These are phyloP conservation scores for Pyrrhia umbra DNA, from an alignment of 2,888 invertebrate species.

Conservation along the genomic window DNA sequence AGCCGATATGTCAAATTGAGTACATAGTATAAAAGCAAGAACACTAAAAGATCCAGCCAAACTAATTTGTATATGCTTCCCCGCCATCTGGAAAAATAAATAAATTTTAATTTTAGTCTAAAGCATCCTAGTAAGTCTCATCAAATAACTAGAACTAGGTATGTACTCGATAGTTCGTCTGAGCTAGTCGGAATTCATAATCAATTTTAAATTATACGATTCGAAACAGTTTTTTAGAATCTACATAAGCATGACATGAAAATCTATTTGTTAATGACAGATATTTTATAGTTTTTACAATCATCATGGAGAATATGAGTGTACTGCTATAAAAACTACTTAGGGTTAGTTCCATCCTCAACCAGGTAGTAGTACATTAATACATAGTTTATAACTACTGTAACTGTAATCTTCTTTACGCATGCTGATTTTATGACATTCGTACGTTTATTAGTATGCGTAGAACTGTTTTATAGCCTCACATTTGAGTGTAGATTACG, in stretches of 20 bases:
- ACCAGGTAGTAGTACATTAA: neutral
- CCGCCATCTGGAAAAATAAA: slow-evolving; percentile 93
- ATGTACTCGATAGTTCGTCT: neutral
- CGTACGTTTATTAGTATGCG: slow-evolving; percentile 68
- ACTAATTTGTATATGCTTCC: slow-evolving; percentile 98
- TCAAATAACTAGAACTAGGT: neutral
- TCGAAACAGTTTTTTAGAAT: too few relatives aligned
- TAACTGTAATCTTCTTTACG: slow-evolving; percentile 38
- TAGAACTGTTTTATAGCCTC: slow-evolving; percentile 65
- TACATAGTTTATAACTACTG: slow-evolving; percentile 23
- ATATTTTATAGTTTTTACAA: too few relatives aligned
- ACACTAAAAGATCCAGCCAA: slow-evolving; percentile 96
- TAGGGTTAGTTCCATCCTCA: neutral
- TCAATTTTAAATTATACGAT: too few relatives aligned
- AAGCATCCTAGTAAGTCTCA: neutral
- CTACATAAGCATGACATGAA: too few relatives aligned
- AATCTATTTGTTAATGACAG: too few relatives aligned
- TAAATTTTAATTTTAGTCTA: slow-evolving; percentile 2
- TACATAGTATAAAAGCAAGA: slow-evolving; percentile 94
- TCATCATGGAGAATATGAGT: too few relatives aligned
- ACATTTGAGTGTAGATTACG: slow-evolving; percentile 66
- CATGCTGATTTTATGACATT: slow-evolving; percentile 66
- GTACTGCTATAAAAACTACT: too few relatives aligned
- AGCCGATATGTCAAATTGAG: slow-evolving; percentile 95
- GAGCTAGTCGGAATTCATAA: neutral